phyloP scores from a whole-genome alignment of 2,888 invertebrate species.

The Bruchidius siliquastri region DNA sequence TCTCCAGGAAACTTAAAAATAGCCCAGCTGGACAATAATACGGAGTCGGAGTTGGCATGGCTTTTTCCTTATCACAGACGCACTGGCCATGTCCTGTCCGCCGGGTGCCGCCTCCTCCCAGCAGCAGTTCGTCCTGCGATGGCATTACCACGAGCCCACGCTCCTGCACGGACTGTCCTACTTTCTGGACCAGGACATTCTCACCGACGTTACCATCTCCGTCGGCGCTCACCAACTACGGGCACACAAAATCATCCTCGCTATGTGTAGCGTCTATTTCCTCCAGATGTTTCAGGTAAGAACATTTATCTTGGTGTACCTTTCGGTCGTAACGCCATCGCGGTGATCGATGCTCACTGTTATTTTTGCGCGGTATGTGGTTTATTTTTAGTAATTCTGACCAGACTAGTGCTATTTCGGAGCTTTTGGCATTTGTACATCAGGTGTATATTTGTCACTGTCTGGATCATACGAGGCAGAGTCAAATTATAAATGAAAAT shows the following conservation, averaged over 20 bases:
- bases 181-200: constrained; percentile 72
- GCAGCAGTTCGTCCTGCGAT: constrained; percentile 44
- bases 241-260: constrained; percentile 81
- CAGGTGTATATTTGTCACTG: not conserved
- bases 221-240: constrained; percentile 79
- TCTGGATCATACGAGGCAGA: too few species aligned
- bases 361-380: not conserved
- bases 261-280: constrained; percentile 88
- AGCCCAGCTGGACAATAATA: constrained; percentile 44
- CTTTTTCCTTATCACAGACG: constrained; percentile 33
- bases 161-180: constrained; percentile 73
- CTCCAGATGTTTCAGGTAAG: constrained; percentile 78
- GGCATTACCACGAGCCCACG: constrained; percentile 46
- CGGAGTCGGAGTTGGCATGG: constrained; percentile 18
- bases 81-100: not conserved
- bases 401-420: not conserved
- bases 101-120: constrained; percentile 24
- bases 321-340: not conserved
- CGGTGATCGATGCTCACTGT: not conserved
- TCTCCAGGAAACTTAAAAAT: constrained; percentile 45
- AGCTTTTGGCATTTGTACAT: not conserved
- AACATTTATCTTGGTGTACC: not conserved
- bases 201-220: constrained; percentile 83
- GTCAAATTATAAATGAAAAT: too few species aligned
- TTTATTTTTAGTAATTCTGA: not conserved